Evolutionary conservation across 1,140 invertebrate species (phyloP).

Genomic region (Heliconius congener): DNA sequence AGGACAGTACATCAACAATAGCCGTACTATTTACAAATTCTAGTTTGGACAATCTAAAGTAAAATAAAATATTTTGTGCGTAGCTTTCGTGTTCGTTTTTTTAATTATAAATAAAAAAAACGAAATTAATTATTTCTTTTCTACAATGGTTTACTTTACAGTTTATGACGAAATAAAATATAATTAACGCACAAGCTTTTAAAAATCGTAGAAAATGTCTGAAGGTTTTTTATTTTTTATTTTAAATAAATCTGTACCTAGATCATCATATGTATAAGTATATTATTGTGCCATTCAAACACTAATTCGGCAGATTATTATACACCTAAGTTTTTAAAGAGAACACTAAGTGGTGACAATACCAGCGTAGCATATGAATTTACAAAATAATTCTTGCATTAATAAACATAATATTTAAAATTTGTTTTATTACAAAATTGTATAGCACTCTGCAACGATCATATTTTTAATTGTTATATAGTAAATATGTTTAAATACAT

Average conservation of each 20-base stretch:
- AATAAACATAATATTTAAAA: not conserved
- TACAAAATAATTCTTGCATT: not conserved
- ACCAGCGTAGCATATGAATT: constrained; percentile 16
- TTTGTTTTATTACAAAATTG: not conserved
- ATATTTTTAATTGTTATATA: not conserved
- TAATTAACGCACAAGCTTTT: not conserved
- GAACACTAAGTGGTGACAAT: constrained; percentile 71
- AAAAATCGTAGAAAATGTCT: not conserved
- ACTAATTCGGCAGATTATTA: constrained; percentile 76
- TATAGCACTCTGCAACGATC: constrained; percentile 1
- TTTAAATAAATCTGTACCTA: not conserved
- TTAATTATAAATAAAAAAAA: not conserved
- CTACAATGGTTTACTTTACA: not conserved
- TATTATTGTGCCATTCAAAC: constrained; percentile 64
- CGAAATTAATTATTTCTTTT: not conserved
- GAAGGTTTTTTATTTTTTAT: not conserved
- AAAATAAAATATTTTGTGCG: constrained; percentile 16
- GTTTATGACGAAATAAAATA: not conserved
- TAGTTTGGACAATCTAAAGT: constrained; percentile 15
- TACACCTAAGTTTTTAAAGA: constrained; percentile 59
- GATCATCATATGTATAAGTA: constrained; percentile 35
- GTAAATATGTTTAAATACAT: too few relatives aligned
- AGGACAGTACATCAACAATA: constrained; percentile 22
- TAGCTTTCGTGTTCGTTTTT: constrained; percentile 18
- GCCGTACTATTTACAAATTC: constrained; percentile 17